Base-by-base conservation (phyloP, 53 echinoderm and acorn worm species). In the Pentamera pediparva region DNA sequence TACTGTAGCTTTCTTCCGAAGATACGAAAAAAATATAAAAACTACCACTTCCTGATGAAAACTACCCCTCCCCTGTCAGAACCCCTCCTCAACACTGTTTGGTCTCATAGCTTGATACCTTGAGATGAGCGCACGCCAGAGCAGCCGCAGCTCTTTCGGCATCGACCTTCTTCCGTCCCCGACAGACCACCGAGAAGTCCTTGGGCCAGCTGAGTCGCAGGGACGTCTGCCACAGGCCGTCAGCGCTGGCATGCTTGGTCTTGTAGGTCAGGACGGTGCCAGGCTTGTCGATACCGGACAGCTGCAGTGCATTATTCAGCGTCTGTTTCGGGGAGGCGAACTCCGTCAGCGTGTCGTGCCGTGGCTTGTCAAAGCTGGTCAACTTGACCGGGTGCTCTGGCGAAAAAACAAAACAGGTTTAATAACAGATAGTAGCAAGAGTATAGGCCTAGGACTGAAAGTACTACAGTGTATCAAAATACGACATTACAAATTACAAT, bases 81-180 rank as follows among this genome's bases (percentile, higher is more conserved):
- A 50, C 12, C 51, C 11, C 51, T 7, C 51, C 51, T 2, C n/a
- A n/a, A n/a, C n/a, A n/a, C n/a, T n/a, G n/a, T n/a, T n/a, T n/a
- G n/a, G n/a, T n/a, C n/a, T n/a, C 5, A 5, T 20, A 50, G 51
- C 24, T 50, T 59, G 32, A 54, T 72, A 92, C 92, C 85, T 85
- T 79, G 6, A 92, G 58, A 41, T 79, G 89, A 4, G 79, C 56
- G 70, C 92, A 92, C 2, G 89, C 92, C 62, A 82, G 70, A 19
- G 92, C 92, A 18, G 92, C 89, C 6, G 92, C 92, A 80, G 86
- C 72, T 62, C 48, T 83, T 60, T 92, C 92, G 24, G 92, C 82
- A 13, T 82, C 79, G 21, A 22, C 61, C 39, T 89, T 82, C 59
- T 62, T 85, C 7, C 80, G 75, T 2, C 89, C 92, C 6, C 50